Percentiles rank a stretch among this genome's conserved stretches.
Conservation (phyloP, 2,888 invertebrate species). For the Pristionchus fissidentatus region DNA sequence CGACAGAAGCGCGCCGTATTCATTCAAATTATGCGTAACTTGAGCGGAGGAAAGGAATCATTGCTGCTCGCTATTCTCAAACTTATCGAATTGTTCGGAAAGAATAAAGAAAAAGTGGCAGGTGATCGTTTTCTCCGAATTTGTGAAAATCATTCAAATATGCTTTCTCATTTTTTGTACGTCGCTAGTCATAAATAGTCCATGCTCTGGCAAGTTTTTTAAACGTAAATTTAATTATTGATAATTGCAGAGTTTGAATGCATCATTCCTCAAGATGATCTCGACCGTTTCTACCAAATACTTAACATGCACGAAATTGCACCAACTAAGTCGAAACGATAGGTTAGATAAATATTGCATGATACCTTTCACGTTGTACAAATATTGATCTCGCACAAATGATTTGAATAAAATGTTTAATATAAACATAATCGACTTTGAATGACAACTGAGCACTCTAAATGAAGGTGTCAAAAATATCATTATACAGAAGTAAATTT, state of each 20-base stretch:
- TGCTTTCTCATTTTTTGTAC: too few species aligned
- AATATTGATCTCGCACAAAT: too few species aligned
- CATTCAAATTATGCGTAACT: slow-evolving; percentile 24
- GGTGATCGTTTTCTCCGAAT: too few species aligned
- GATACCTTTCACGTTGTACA: too few species aligned
- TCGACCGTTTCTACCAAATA: slow-evolving; percentile 15
- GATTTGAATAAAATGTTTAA: too few species aligned
- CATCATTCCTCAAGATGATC: slow-evolving; percentile 8
- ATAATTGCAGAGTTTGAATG: slow-evolving; percentile 33
- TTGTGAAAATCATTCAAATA: too few species aligned
- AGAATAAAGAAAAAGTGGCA: slow-evolving; percentile 24
- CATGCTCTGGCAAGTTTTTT: not conserved
- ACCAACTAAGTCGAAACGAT: not conserved
- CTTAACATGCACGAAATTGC: slow-evolving; percentile 7
- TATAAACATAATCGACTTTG: too few species aligned
- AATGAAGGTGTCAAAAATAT: too few species aligned
- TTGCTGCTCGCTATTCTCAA: slow-evolving; percentile 10
- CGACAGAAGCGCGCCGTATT: slow-evolving; percentile 2
- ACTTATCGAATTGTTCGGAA: slow-evolving; percentile 36
- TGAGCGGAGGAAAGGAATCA: slow-evolving; percentile 1
- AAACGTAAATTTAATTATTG: not conserved
- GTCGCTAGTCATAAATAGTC: too few species aligned
- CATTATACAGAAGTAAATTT: too few species aligned
- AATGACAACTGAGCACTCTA: too few species aligned
- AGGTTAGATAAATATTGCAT: too few species aligned